Evolutionary conservation across 2,113 vertebrate genomes (phyloP).

Genomic region (Mormyrus lacerda): DNA sequence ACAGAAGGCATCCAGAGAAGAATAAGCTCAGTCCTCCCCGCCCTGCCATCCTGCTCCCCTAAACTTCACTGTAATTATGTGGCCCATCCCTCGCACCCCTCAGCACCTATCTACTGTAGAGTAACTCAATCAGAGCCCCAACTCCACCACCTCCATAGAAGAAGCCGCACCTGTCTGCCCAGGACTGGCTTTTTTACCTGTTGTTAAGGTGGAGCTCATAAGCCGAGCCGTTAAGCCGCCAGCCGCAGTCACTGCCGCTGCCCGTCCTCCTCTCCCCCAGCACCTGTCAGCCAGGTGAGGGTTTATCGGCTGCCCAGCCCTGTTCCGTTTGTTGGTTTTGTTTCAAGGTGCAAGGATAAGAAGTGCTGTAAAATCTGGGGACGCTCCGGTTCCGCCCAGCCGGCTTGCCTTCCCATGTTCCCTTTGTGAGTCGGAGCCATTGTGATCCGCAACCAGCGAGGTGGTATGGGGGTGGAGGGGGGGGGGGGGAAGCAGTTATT

Average conservation of each 20-base stretch:
- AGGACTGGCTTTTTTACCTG: constrained; percentile 36
- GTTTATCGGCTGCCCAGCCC: constrained; percentile 34
- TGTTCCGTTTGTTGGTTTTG: constrained; percentile 19
- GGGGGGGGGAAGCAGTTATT: background rate
- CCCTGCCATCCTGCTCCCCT: constrained; percentile 1
- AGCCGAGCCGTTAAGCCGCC: constrained; percentile 47
- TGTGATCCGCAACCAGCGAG: background rate
- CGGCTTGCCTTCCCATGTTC: background rate
- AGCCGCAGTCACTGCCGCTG: constrained; percentile 26
- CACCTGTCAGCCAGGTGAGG: constrained; percentile 52
- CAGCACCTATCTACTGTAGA: constrained; percentile 4
- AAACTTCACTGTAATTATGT: constrained; percentile 38
- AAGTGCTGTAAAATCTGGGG: background rate
- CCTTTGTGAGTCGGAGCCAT: constrained; percentile 8
- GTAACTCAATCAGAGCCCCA: constrained; percentile 43
- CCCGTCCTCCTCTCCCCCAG: constrained; percentile 20
- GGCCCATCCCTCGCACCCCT: constrained; percentile 36
- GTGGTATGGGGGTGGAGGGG: background rate
- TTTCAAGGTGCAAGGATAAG: constrained; percentile 20
- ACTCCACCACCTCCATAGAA: constrained; percentile 18
- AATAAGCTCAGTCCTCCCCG: constrained; percentile 31
- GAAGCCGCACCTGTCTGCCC: constrained; percentile 30
- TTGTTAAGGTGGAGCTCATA: constrained; percentile 27
- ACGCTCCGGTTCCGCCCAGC: background rate
- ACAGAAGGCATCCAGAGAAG: constrained; percentile 34